Base-by-base conservation (phyloP, 1,140 invertebrate species). In the Musca vetustissima region DNA sequence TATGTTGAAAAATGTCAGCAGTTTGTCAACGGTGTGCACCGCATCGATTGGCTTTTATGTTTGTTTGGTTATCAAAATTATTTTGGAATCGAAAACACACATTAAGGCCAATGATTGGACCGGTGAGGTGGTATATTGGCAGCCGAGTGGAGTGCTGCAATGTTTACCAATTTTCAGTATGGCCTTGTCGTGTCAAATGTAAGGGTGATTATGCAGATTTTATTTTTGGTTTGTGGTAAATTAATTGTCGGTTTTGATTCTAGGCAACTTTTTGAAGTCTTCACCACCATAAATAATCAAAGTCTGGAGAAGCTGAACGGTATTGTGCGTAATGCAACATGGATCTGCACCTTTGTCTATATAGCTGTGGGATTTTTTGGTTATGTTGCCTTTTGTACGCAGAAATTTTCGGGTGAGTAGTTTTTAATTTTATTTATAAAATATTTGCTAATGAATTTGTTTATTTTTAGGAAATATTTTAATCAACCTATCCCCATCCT, bases 121-220 rank as follows among this genome's bases (percentile, higher is more conserved):
- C 36, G 77, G 88, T 11, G 87, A 90, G 71, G 89, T 97, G 0
- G 85, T 91, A 74, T 90, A 91, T 76, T 98, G 95, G 96, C 88
- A 89, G 76, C 90, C 93, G 3, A 85, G 89, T 3, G 94, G 94
- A 1, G 84, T 97, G 61, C 84, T 97, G 24, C 93, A 96, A 77
- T 95, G 94, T 83, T 85, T 98, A 71, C 96, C 97, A 1, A 98
- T 98, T 71, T 96, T 98, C 84, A 92, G 94, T 21, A 95, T 98
- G 92, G 95, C 96, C 1, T 85, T 97, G 52, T 96, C 93, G 70
- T 98, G 96, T 85, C 96, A 98, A 86, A 96, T 95, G 88, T 93
- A 83, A 87, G 88, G n/a, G n/a, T n/a, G n/a, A n/a, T n/a, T n/a
- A n/a, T n/a, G n/a, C n/a, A n/a, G n/a, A n/a, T n/a, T n/a, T n/a